A percentile compares a stretch with the other conserved stretches of the same genome.
Evolutionary conservation across 1,140 invertebrate genomes (phyloP).

Genomic region (Sinella curviseta): DNA sequence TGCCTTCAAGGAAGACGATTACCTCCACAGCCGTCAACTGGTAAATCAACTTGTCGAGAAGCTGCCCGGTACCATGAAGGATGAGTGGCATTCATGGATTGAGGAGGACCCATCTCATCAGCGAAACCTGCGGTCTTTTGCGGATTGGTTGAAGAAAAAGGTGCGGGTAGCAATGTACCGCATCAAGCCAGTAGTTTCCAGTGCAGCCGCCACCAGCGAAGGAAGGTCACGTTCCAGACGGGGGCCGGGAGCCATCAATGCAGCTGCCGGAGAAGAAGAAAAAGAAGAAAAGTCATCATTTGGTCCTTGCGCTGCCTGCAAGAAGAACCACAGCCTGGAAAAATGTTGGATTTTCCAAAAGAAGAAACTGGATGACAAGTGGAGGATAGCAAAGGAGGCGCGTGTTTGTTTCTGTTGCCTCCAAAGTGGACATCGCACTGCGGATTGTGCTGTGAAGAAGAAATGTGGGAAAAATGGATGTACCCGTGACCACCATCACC

Average conservation of each 20-base stretch:
- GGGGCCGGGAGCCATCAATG: not conserved
- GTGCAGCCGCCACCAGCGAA: not conserved
- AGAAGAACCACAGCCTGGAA: not conserved
- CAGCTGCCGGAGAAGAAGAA: not conserved
- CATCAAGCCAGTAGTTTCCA: not conserved
- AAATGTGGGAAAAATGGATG: not conserved
- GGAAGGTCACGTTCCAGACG: not conserved
- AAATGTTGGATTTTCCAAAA: not conserved
- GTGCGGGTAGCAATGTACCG: not conserved
- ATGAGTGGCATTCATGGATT: not conserved
- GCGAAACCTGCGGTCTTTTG: not conserved
- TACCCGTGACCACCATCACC: not conserved
- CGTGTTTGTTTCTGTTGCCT: not conserved
- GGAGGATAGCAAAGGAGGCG: not conserved
- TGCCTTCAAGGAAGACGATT: not conserved
- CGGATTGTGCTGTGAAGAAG: not conserved
- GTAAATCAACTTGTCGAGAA: not conserved
- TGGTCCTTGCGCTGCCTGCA: not conserved
- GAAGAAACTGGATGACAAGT: not conserved
- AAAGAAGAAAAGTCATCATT: not conserved
- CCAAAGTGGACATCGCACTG: not conserved
- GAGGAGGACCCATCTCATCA: not conserved
- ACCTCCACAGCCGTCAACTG: not conserved
- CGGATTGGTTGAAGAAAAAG: not conserved
- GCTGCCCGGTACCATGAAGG: not conserved